Evolutionary conservation across 1,140 invertebrate species (phyloP), one percentile per base, ranked within the genome.

Genomic region (Dendroctonus valens): DNA sequence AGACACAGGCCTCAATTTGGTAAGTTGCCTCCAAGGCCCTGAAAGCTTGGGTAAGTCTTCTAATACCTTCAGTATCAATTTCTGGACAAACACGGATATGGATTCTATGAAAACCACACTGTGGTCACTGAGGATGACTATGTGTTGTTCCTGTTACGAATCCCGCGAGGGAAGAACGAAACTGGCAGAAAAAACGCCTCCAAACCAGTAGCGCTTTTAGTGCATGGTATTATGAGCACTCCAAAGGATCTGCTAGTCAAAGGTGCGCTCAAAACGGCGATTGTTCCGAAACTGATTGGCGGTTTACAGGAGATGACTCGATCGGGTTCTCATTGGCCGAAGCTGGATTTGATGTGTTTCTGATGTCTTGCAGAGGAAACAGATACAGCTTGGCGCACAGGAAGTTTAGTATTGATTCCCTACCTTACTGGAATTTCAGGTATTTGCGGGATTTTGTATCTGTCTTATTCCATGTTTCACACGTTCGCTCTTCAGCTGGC

Each of bases 101-200:
- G 81, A 5, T 77, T 83, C 5, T 58, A 58, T 26, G 86, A 91
- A 74, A 83, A 82, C 48, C 87, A 91, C 74, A 72, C 81, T 1
- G 83, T 86, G 37, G 82, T 81, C 68, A 91, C 89, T 5, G 62
- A 83, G 41, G 90, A 92, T 79, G 87, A 85, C 5, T 92, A 91
- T 79, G 80, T 89, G 14, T 77, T 91, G n/a, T 83, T 85, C 51
- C 72, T 90, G 67, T 86, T 90, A 76, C 79, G 89, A 70, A 86
- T 91, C 44, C 83, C 85, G 2, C 72, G 79, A 48, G 78, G 79
- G n/a, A 49, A 8, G 60, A 64, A 59, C 42, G n/a, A 7, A 9
- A 60, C 39, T 9, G 46, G 60, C 26, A 58, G 55, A 12, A 61
- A 9, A n/a, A 15, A 39, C 15, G 40, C 9, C 9, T 5, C 12